These are phyloP conservation scores for Cynopterus brachyotis DNA, from an alignment of 2,113 vertebrate genomes.

Conservation along the genomic window DNA sequence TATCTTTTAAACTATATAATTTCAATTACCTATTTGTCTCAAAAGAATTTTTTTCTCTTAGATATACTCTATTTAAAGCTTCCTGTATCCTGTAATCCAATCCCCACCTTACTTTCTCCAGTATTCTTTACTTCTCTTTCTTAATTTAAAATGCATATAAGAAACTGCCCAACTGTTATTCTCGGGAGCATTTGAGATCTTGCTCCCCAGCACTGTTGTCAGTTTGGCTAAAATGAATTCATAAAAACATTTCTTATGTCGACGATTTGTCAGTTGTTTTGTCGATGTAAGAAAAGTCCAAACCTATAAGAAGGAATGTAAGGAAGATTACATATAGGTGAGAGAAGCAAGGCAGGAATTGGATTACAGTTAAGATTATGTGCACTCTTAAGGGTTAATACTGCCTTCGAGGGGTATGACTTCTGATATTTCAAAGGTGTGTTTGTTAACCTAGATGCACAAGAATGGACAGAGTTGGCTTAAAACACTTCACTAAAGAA, in stretches of 20 bases:
- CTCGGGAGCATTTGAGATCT: background rate
- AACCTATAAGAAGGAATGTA: background rate
- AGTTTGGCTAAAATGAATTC: background rate
- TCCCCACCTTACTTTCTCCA: background rate
- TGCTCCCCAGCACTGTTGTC: background rate
- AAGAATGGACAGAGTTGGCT: background rate
- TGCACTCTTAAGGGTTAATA: background rate
- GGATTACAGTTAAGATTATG: background rate
- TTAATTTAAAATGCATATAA: background rate
- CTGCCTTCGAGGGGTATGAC: background rate
- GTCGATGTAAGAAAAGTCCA: background rate
- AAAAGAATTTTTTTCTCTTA: background rate
- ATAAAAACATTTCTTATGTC: background rate
- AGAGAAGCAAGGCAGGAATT: background rate
- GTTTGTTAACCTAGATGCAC: background rate
- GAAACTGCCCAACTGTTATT: background rate
- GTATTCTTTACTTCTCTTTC: background rate
- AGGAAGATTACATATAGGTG: background rate
- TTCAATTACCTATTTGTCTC: background rate
- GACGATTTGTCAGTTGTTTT: background rate
- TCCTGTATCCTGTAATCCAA: background rate
- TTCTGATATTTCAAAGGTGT: background rate
- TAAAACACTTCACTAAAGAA: background rate
- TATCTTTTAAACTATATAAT: background rate
- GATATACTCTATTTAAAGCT: background rate